Percentiles rank a stretch among this genome's conserved stretches.
Conservation (phyloP, 2,888 invertebrate species). For the Cheilosia impressa region DNA sequence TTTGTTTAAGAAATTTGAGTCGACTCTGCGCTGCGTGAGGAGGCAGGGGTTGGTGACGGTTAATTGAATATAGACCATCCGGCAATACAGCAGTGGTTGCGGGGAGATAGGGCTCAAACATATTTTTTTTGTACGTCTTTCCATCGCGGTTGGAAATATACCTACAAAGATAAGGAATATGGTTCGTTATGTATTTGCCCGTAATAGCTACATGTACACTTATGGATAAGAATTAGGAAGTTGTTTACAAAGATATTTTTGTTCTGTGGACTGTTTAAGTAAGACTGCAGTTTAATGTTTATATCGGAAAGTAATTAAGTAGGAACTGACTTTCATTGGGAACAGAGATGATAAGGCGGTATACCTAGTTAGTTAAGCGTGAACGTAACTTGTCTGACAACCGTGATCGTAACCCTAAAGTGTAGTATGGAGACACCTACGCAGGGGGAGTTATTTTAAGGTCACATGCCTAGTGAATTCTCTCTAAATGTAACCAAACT, state of each 20-base stretch:
- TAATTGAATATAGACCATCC: constrained; percentile 64
- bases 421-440: no score
- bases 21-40: constrained; percentile 1
- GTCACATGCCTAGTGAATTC: no score
- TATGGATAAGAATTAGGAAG: constrained; percentile 41
- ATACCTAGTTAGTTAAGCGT: no score
- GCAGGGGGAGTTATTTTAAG: no score
- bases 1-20: constrained; percentile 50
- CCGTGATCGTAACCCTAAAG: no score
- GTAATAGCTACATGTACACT: neutral
- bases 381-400: no score
- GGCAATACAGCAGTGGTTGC: constrained; percentile 29
- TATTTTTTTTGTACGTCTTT: constrained; percentile 19
- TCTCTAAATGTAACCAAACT: no score
- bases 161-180: constrained; percentile 47
- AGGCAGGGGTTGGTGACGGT: constrained; percentile 41
- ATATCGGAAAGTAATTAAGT: neutral
- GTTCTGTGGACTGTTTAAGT: neutral
- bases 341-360: no score
- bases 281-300: neutral
- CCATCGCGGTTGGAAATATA: constrained; percentile 50
- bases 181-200: constrained; percentile 5
- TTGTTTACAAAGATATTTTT: constrained; percentile 36
- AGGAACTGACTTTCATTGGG: neutral
- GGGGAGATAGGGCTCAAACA: constrained; percentile 61